A percentile compares a stretch with the other conserved stretches of the same genome.
Conservation (phyloP, 2,113 vertebrate genomes). For the Genyomyrus donnyi region DNA sequence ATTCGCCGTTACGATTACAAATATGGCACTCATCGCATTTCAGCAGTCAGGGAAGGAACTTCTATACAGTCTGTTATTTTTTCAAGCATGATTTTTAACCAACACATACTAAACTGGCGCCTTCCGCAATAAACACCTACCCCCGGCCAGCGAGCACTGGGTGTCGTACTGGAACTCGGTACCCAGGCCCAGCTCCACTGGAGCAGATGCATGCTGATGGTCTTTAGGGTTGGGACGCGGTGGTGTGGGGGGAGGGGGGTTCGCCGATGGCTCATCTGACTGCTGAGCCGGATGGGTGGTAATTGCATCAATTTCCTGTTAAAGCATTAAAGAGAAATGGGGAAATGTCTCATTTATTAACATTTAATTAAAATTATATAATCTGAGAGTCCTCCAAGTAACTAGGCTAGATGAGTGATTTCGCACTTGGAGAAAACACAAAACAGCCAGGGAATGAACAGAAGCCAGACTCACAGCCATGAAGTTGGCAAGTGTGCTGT, state of each 20-base stretch:
- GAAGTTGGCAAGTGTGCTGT: slow-evolving; percentile 92
- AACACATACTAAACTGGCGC: background rate
- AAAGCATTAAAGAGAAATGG: background rate
- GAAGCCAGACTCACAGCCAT: slow-evolving; percentile 75
- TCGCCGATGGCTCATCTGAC: slow-evolving; percentile 49
- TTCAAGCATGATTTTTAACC: background rate
- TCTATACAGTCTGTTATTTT: background rate
- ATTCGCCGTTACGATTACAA: background rate
- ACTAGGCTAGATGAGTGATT: background rate
- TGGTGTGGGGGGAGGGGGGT: slow-evolving; percentile 56
- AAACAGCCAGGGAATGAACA: background rate
- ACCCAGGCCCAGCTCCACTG: slow-evolving; percentile 48
- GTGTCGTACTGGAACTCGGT: slow-evolving; percentile 87
- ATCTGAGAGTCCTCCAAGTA: background rate
- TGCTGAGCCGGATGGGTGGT: slow-evolving; percentile 70
- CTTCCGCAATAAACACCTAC: slow-evolving; percentile 48
- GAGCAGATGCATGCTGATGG: slow-evolving; percentile 33
- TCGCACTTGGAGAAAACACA: background rate
- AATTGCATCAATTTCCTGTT: slow-evolving; percentile 93
- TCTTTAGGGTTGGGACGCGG: slow-evolving; percentile 73
- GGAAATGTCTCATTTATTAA: background rate
- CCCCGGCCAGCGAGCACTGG: slow-evolving; percentile 84
- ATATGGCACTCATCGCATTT: background rate
- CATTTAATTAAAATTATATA: background rate
- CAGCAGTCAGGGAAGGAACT: background rate